Evolutionary conservation across 2,113 vertebrate genomes (phyloP).

Genomic region (Pterophyllum scalare): DNA sequence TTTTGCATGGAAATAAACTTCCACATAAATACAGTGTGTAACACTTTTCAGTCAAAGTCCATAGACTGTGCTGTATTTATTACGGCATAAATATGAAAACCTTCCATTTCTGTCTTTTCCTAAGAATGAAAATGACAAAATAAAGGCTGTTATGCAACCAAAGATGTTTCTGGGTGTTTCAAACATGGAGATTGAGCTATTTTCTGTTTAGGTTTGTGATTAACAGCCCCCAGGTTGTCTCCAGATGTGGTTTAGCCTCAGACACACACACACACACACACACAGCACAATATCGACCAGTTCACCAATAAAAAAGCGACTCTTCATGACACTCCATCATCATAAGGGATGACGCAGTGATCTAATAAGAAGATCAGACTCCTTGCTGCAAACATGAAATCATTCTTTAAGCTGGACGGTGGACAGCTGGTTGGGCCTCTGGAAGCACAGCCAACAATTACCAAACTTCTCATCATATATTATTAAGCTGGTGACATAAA

Average conservation of each 20-base stretch:
- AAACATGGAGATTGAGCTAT: conserved; percentile 56
- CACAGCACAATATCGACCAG: conserved; percentile 48
- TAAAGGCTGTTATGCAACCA: conserved; percentile 54
- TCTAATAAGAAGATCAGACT: conserved; percentile 63
- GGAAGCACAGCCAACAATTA: conserved; percentile 51
- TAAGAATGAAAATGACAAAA: conserved; percentile 52
- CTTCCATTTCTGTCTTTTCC: conserved; percentile 39
- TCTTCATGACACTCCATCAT: conserved; percentile 58
- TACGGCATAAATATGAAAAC: conserved; percentile 44
- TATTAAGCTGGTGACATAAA: conserved; percentile 47
- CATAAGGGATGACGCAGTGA: conserved; percentile 44
- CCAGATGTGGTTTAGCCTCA: conserved; percentile 71
- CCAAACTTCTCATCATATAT: conserved; percentile 45
- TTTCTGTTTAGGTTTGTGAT: conserved; percentile 72
- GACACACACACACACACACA: conserved; percentile 2
- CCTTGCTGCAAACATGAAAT: conserved; percentile 52
- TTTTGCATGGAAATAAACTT: conserved; percentile 45
- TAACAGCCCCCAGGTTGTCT: conserved; percentile 66
- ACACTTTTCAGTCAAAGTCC: conserved; percentile 43
- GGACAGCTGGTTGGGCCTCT: conserved; percentile 62
- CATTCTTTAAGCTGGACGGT: conserved; percentile 60
- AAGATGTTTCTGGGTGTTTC: conserved; percentile 63
- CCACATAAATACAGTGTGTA: conserved; percentile 36
- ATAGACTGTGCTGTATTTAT: conserved; percentile 50
- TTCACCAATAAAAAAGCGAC: conserved; percentile 49